Percentiles rank a stretch among this genome's conserved stretches.
phyloP scores from a whole-genome alignment of 2,797 vertebrate species.

The Coendou prehensilis region DNA sequence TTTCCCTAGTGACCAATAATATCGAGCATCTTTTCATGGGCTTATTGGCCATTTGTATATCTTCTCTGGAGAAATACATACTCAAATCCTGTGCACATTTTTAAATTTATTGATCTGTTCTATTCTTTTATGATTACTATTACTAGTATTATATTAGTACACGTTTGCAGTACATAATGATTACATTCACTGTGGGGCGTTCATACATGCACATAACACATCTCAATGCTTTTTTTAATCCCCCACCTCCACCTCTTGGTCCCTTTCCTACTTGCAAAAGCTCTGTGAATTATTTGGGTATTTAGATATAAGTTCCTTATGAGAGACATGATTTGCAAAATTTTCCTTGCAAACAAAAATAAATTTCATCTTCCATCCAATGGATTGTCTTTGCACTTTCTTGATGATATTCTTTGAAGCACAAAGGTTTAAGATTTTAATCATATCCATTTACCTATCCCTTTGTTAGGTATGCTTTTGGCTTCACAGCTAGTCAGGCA shows the following conservation, averaged over 20 bases:
- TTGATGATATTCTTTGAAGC: background rate
- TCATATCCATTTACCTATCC: background rate
- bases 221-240: background rate
- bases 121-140: background rate
- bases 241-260: background rate
- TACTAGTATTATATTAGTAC: background rate
- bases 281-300: background rate
- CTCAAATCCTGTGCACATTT: background rate
- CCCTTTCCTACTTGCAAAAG: background rate
- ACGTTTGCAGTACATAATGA: background rate
- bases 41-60: background rate
- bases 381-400: background rate
- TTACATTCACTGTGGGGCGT: background rate
- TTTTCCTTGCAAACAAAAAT: background rate
- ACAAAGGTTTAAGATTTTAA: slow-evolving; percentile 22
- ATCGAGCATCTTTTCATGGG: background rate
- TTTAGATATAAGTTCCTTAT: background rate
- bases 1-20: background rate
- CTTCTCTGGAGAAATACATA: background rate
- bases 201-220: background rate
- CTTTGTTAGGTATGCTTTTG: background rate
- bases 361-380: background rate
- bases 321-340: background rate
- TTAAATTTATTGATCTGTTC: background rate
- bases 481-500: background rate